A percentile compares a stretch with the other conserved stretches of the same genome.
These are phyloP conservation scores for Conistra vaccinii DNA, from an alignment of 2,888 invertebrate genomes.

Conservation along the genomic window DNA sequence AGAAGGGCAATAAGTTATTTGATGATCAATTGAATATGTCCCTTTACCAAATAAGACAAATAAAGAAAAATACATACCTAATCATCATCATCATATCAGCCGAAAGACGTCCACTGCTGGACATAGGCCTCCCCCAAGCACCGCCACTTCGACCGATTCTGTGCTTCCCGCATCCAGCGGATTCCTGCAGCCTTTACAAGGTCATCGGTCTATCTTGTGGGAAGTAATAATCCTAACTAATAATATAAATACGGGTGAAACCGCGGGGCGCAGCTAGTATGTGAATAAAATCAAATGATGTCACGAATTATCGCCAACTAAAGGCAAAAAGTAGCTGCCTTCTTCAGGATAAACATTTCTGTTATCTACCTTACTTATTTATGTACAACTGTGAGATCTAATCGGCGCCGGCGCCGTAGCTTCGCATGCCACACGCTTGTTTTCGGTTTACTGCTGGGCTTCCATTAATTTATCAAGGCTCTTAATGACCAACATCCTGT, in stretches of 20 bases:
- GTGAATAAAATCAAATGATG: background rate
- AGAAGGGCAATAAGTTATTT: too few species aligned
- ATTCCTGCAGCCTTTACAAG: too few species aligned
- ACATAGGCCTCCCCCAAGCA: too few species aligned
- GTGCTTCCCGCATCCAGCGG: too few species aligned
- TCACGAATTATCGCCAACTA: background rate
- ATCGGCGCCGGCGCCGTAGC: slow-evolving; percentile 35
- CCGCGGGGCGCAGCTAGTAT: too few species aligned
- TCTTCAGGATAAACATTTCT: slow-evolving; percentile 30
- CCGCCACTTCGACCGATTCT: too few species aligned
- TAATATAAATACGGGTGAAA: too few species aligned
- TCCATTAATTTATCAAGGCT: slow-evolving; percentile 44
- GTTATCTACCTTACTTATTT: slow-evolving; percentile 50
- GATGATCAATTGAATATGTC: too few species aligned
- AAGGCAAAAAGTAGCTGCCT: slow-evolving; percentile 6
- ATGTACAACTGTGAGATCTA: slow-evolving; percentile 40
- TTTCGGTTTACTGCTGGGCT: slow-evolving; percentile 30
- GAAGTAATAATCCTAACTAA: too few species aligned
- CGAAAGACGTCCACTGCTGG: too few species aligned
- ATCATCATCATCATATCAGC: too few species aligned
- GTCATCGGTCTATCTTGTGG: too few species aligned
- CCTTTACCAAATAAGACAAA: background rate
- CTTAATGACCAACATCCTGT: slow-evolving; percentile 49
- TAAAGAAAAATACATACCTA: background rate
- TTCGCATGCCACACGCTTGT: slow-evolving; percentile 61